Base-by-base conservation (phyloP, 2,888 invertebrate species). In the Petrophora chlorosata region DNA sequence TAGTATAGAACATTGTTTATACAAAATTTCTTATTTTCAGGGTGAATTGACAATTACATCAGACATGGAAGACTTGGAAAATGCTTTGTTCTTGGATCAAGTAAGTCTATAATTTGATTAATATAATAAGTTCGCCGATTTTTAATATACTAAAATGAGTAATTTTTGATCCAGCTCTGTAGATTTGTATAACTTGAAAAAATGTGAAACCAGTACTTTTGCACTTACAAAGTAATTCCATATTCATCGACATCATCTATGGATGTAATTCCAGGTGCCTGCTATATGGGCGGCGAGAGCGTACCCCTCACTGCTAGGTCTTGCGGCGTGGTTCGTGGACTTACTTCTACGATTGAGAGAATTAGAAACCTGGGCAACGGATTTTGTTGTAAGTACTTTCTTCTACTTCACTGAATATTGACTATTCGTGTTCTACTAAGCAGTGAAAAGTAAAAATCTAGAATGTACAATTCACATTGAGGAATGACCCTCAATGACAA, bases 21-120 rank as follows among this genome's bases (percentile, higher is more conserved):
- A n/a, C n/a, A 40, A 35, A 17, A 23, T 41, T 44, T 59, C 33
- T 5, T 35, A 3, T 52, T n/a, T 73, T 77, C 64, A 95, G 94
- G 99, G 99, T 45, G 99, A 99, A 89, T 85, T 99, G 56, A 98
- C 98, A 4, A 98, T 99, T 50, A 98, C 98, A 2, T 95, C 96
- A 1, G 98, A 97, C 65, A 99, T 99, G 99, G 99, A 99, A 80
- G 96, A 97, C 44, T 89, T 99, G 47, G 96, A 98, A 80, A 98
- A 97, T 79, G 94, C 98, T 0, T 82, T 99, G 47, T 99, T 97
- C 78, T 88, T 98, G 69, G 98, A 99, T 87, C 96, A 97, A 86
- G 90, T 90, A 67, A 61, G 61, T 51, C 8, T 13, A 0, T 14
- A 9, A 23, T 22, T 15, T 15, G 9, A 22, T 17, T 9, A 4